Conservation (phyloP, 2,797 vertebrate species). For the Sebastes itinus region DNA sequence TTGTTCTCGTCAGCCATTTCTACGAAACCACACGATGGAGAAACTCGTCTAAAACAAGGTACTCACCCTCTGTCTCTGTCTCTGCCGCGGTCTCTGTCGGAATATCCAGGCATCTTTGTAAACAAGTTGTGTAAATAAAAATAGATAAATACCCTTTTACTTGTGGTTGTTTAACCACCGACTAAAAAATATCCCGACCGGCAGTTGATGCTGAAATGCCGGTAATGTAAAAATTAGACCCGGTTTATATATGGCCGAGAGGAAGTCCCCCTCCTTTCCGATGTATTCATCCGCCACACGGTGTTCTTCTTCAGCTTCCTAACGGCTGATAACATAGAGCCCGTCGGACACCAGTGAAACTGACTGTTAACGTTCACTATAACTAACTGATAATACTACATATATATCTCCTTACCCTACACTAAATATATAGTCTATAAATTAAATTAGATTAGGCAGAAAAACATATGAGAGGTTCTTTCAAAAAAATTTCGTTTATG, state of each 20-base stretch:
- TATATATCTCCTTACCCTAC: accelerated
- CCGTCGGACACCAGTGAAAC: background rate
- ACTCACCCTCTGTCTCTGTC: slow-evolving; percentile 91
- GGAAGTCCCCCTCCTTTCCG: slow-evolving; percentile 48
- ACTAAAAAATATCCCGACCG: background rate
- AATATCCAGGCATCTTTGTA: slow-evolving; percentile 91
- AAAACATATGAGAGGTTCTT: background rate
- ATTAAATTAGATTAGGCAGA: background rate
- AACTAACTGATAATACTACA: background rate
- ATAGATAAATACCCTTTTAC: slow-evolving; percentile 56
- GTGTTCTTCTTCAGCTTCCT: background rate
- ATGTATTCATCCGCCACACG: slow-evolving; percentile 71
- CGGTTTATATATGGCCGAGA: slow-evolving; percentile 63
- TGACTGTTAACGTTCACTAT: background rate
- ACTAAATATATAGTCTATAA: background rate
- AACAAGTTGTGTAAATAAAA: slow-evolving; percentile 64
- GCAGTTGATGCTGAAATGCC: slow-evolving; percentile 72
- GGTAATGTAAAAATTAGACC: slow-evolving; percentile 63
- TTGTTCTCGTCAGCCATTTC: slow-evolving; percentile 46
- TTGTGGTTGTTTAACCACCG: background rate
- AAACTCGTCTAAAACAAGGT: background rate
- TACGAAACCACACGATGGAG: background rate
- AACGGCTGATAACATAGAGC: background rate
- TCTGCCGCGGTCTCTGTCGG: slow-evolving; percentile 94
- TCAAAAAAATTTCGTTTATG: accelerated